Evolutionary conservation across 2,797 vertebrate species (phyloP).

Genomic region (Phrynocephalus guinanensis): DNA sequence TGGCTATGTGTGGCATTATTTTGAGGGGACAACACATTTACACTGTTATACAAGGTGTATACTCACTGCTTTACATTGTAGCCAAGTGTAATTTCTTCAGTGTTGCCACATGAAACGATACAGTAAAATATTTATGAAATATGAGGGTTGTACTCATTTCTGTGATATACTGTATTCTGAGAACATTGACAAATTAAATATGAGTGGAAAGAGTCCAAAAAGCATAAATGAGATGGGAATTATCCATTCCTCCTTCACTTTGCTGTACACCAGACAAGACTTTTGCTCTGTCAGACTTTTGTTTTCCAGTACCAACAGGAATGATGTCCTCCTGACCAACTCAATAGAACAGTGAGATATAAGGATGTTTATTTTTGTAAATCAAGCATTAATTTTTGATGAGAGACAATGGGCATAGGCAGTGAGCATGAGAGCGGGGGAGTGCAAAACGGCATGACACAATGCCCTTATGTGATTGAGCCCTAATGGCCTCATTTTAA

Average conservation of each 20-base stretch:
- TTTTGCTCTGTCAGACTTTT: background rate
- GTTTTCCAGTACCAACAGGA: background rate
- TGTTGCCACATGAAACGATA: no score
- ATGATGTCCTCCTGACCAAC: background rate
- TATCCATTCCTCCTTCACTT: background rate
- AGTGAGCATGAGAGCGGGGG: background rate
- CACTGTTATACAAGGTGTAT: no score
- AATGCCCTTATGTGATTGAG: background rate
- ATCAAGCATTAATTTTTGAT: background rate
- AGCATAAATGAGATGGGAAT: background rate
- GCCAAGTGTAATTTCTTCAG: no score
- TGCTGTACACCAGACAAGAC: no score
- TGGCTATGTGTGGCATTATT: no score
- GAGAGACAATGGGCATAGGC: background rate
- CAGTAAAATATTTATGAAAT: no score
- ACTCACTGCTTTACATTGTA: no score
- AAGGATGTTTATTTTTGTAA: background rate
- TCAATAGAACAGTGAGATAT: background rate
- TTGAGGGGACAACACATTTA: no score
- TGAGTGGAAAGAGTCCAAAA: background rate
- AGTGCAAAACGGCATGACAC: background rate
- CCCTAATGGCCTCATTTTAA: background rate
- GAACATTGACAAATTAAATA: background rate
- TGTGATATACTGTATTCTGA: background rate
- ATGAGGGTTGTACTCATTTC: no score